These are phyloP conservation scores for Falco novaeseelandiae DNA, from an alignment of 2,797 vertebrate species.

Conservation along the genomic window DNA sequence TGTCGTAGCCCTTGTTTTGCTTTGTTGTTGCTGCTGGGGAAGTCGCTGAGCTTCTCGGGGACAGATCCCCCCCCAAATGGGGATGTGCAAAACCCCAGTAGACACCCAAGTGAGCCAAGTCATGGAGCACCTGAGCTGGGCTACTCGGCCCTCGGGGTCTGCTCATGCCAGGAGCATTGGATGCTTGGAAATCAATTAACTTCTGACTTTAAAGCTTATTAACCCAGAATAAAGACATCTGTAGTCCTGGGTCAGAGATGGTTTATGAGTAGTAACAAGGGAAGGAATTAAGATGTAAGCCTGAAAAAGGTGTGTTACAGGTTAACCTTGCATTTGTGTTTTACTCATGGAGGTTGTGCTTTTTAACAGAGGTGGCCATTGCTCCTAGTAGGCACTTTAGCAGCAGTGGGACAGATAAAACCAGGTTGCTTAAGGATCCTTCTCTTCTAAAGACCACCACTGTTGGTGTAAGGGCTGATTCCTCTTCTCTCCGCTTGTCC, in stretches of 20 bases:
- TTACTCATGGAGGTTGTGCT: neutral
- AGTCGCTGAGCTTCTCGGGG: neutral
- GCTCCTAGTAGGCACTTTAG: neutral
- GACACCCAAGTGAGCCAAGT: neutral
- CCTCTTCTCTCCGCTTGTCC: neutral
- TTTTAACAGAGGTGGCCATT: rapidly evolving
- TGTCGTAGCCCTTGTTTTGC: neutral
- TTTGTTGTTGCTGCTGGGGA: too few relatives aligned
- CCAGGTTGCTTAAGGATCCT: neutral
- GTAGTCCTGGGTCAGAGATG: neutral
- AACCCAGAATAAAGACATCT: neutral
- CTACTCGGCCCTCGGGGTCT: rapidly evolving
- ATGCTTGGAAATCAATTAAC: neutral
- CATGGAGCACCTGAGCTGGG: neutral
- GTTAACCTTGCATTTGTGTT: rapidly evolving
- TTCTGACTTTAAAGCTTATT: neutral
- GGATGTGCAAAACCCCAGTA: neutral
- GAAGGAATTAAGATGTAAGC: neutral
- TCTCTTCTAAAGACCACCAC: neutral
- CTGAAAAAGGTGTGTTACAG: neutral
- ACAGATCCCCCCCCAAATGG: neutral
- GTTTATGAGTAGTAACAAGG: neutral
- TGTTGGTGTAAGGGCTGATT: neutral
- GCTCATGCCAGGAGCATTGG: neutral
- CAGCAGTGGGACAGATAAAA: neutral